A percentile compares a stretch with the other conserved stretches of the same genome.
phyloP scores from a whole-genome alignment of 2,797 vertebrate species.

The Anabacerthia variegaticeps region DNA sequence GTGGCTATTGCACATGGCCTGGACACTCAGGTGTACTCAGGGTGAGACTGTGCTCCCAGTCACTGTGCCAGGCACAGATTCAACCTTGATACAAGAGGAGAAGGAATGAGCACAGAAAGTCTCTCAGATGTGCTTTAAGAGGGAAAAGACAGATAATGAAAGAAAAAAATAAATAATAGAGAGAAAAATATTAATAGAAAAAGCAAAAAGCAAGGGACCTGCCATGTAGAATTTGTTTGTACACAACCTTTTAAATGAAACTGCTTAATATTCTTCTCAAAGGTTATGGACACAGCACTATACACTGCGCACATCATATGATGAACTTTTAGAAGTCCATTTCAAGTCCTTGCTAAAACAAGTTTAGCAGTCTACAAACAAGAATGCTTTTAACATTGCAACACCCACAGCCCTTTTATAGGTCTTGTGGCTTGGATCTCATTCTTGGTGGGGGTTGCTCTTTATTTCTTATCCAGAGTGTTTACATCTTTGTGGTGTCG shows the following conservation, averaged over 20 bases:
- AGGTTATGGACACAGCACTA: background rate
- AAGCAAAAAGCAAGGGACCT: background rate
- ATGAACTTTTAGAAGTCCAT: background rate
- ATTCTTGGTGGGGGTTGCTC: slow-evolving; percentile 42
- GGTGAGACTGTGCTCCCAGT: background rate
- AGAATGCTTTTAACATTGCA: slow-evolving; percentile 63
- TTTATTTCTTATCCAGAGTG: slow-evolving; percentile 51
- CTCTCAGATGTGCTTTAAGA: background rate
- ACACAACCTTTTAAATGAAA: background rate
- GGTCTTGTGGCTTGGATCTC: slow-evolving; percentile 56
- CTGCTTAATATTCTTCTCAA: background rate
- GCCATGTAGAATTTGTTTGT: background rate
- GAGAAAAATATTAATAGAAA: background rate
- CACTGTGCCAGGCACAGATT: background rate
- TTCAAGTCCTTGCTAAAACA: slow-evolving; percentile 51
- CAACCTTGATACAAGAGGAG: background rate
- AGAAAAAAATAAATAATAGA: background rate
- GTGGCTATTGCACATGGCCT: background rate
- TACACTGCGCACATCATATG: background rate
- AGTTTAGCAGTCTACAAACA: slow-evolving; percentile 53
- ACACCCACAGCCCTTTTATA: slow-evolving; percentile 53
- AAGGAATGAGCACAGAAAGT: background rate
- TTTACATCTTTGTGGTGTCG: slow-evolving; percentile 68
- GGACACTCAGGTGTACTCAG: background rate
- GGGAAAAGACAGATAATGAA: background rate